Evolutionary conservation across 2,113 vertebrate genomes (phyloP).

Genomic region (Gymnogyps californianus): DNA sequence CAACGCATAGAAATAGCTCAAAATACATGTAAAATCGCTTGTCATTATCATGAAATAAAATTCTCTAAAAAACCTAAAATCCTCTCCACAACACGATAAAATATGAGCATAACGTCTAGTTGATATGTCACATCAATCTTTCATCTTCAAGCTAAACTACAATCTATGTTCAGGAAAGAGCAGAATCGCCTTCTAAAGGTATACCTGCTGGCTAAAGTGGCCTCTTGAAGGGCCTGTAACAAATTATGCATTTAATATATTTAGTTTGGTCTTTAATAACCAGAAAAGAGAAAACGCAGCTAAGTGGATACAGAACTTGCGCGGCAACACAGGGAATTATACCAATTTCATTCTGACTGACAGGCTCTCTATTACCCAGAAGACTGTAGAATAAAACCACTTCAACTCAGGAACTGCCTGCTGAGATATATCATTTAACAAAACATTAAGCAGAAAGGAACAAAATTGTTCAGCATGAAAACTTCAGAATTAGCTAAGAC

Average conservation of each 20-base stretch:
- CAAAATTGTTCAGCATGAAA: slow-evolving; percentile 3
- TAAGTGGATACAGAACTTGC: background rate
- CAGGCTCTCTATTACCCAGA: background rate
- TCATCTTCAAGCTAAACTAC: background rate
- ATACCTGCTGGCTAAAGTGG: background rate
- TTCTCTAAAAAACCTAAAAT: background rate
- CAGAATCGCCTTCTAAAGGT: background rate
- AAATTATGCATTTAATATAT: background rate
- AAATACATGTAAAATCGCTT: background rate
- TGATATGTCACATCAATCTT: background rate
- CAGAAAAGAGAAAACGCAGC: background rate
- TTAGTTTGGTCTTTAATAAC: background rate
- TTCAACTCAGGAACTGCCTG: background rate
- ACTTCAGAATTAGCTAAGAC: slow-evolving; percentile 26
- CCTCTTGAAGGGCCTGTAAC: background rate
- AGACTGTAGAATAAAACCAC: background rate
- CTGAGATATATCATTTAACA: slow-evolving; percentile 27
- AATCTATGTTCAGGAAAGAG: background rate
- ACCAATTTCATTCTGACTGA: slow-evolving; percentile 19
- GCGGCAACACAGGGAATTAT: background rate
- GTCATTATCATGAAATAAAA: background rate
- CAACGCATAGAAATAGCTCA: background rate
- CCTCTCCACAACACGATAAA: background rate
- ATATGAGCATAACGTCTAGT: background rate
- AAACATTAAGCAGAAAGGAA: slow-evolving; percentile 33